phyloP scores from a whole-genome alignment of 1,140 invertebrate genomes.

The Ctenoplectra terminalis region DNA sequence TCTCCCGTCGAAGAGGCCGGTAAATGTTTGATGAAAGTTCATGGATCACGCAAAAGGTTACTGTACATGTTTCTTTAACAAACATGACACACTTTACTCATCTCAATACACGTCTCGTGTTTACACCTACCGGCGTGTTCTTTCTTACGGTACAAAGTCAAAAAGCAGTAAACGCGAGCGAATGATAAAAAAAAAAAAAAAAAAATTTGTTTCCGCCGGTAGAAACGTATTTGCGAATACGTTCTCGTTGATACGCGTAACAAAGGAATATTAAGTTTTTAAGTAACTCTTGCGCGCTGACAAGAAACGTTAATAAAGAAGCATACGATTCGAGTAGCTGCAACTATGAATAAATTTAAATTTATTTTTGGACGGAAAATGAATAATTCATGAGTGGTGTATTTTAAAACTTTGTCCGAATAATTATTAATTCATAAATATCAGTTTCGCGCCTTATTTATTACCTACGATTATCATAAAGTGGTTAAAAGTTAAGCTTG shows the following conservation, averaged over 20 bases:
- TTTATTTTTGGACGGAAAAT: background rate
- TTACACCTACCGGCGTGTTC: background rate
- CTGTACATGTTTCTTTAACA: constrained; percentile 37
- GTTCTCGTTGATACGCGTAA: background rate
- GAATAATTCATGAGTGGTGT: background rate
- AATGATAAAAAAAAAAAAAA: background rate
- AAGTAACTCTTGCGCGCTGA: background rate
- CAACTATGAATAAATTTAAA: background rate
- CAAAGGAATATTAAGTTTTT: background rate
- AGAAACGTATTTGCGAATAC: background rate
- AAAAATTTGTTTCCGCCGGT: background rate
- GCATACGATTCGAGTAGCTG: background rate
- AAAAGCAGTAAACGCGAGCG: background rate
- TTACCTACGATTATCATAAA: no score
- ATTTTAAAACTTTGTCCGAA: background rate
- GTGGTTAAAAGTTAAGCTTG: no score
- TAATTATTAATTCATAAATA: background rate
- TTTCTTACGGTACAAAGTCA: background rate
- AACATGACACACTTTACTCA: constrained; percentile 41
- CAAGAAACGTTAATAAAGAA: background rate
- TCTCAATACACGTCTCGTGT: constrained; percentile 16
- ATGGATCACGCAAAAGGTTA: constrained; percentile 50
- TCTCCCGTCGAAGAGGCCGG: constrained; percentile 25
- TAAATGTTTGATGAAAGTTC: constrained; percentile 44
- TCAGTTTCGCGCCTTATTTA: background rate